Base-by-base conservation (phyloP, 1,140 invertebrate genomes). In the Drosophila ficusphila region DNA sequence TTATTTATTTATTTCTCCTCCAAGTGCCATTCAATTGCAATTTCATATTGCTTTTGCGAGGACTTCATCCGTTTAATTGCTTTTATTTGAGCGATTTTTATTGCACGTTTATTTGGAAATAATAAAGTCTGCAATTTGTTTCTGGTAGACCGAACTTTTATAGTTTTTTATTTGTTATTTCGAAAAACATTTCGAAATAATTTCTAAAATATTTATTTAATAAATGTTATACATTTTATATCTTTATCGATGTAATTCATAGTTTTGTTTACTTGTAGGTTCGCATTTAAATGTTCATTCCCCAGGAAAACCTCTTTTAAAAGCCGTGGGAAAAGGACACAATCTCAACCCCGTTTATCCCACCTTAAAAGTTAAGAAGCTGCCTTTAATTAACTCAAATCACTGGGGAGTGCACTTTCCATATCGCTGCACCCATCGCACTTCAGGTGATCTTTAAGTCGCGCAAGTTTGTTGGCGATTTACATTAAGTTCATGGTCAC, bases 401-500 rank as follows among this genome's bases (percentile, higher is more conserved):
- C 14, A 11, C n/a, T 2, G 11, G 7, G 7, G 4, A 12, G 16
- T 34, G 23, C 56, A 54, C 16, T 60, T 60, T 54, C 49, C 33
- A 29, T 21, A 9, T 19, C 2, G 56, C 42, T 48, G 53, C 48
- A 58, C 14, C 12, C 48, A 14, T 16, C 29, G 49, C 56, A 29
- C 33, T 27, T n/a, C 18, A 12, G n/a, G 18, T 56, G 21, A 33
- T 36, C 33, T 56, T 27, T 4, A 41, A 56, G 41, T 46, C 21
- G 4, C 60, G 27, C 25, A 18, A 46, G 39, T 46, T 60, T 60
- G 38, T 46, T n/a, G n/a, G 39, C 47, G 18, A 65, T 77, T 68
- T 60, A 60, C 44, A 62, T 52, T 52, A 85, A 76, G 79, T 85
- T 85, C 79, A 85, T 39, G 79, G 79, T 36, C 72, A 70, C 34